Evolutionary conservation across 2,888 invertebrate genomes (phyloP).

Genomic region (Ochlodes sylvanus): DNA sequence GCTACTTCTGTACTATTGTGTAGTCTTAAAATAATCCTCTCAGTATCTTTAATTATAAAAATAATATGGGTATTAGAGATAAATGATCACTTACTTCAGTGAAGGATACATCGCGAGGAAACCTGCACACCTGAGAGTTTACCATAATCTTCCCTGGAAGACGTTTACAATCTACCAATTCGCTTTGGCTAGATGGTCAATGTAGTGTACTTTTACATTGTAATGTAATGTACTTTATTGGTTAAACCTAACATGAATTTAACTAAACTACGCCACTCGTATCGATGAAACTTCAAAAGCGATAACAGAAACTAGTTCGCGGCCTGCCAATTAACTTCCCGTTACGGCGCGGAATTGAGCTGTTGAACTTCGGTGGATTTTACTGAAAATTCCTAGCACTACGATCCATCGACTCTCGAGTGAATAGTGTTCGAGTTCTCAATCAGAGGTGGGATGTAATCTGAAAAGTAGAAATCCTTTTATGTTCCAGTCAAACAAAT

Average conservation of each 20-base stretch:
- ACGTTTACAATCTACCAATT: too few species aligned
- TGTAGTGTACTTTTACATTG: too few species aligned
- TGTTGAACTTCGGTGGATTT: constrained; percentile 5
- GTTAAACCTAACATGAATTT: not conserved
- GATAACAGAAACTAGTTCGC: constrained; percentile 11
- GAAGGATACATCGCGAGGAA: too few species aligned
- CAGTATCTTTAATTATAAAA: too few species aligned
- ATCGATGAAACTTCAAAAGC: constrained; percentile 14
- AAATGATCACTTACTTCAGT: too few species aligned
- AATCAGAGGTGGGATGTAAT: constrained; percentile 3
- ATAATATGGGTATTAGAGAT: too few species aligned
- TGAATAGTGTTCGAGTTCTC: not conserved
- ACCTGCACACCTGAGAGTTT: too few species aligned
- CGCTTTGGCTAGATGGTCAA: too few species aligned
- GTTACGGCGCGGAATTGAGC: constrained; percentile 10
- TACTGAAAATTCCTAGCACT: not conserved
- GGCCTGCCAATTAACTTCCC: constrained; percentile 8
- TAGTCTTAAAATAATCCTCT: too few species aligned
- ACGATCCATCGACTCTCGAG: constrained; percentile 3
- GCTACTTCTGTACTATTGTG: too few species aligned
- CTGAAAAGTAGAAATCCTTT: not conserved
- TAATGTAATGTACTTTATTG: too few species aligned
- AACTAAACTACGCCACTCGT: constrained; percentile 14
- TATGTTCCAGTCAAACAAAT: not conserved
- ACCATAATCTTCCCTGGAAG: too few species aligned